Evolutionary conservation across 2,797 vertebrate genomes (phyloP), one percentile per base, ranked within the genome.

Genomic region (Zalophus californianus): DNA sequence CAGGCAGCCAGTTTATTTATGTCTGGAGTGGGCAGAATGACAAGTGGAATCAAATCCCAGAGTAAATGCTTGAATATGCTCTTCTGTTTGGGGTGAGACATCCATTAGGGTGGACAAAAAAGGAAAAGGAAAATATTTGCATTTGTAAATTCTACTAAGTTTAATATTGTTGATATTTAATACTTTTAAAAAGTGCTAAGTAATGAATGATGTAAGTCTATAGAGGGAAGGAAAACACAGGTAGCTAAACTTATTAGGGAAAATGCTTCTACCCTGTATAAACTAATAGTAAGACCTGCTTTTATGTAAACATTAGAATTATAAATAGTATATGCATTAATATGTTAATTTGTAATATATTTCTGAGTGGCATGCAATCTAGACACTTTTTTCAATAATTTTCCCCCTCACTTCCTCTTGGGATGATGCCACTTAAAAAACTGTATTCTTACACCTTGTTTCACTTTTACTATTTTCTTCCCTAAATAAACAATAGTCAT

Each of bases 121-220:
- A 62, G 16, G 18, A 38, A 79, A 72, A 73, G 16, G 8, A 70
- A 27, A 60, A 66, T 2, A 2, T 32, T 70, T 35, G 18, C 13
- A 56, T 20, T 16, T 48, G 35, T 91, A 72, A 92, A 52, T 32
- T 29, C 20, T 77, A 44, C 11, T 29, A 64, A 95, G 16, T 25
- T 70, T 86, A 79, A 27, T 92, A 44, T 73, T 41, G 9, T 44
- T 95, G 8, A 11, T 35, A 83, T 80, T 75, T 64, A 90, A 60
- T 96, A 16, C 5, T 97, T 92, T 89, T 70, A 27, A 66, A 48
- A 82, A 95, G 90, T 91, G 13, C 27, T 93, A 90, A 64, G 5
- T 66, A 48, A 86, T 78, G 20, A 93, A 79, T 25, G 32, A 60
- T 52, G 82, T 68, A 66, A 94, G 6, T 60, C 15, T 83, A 41